Evolutionary conservation across 2,113 vertebrate genomes (phyloP).

Genomic region (Lepisosteus oculatus): DNA sequence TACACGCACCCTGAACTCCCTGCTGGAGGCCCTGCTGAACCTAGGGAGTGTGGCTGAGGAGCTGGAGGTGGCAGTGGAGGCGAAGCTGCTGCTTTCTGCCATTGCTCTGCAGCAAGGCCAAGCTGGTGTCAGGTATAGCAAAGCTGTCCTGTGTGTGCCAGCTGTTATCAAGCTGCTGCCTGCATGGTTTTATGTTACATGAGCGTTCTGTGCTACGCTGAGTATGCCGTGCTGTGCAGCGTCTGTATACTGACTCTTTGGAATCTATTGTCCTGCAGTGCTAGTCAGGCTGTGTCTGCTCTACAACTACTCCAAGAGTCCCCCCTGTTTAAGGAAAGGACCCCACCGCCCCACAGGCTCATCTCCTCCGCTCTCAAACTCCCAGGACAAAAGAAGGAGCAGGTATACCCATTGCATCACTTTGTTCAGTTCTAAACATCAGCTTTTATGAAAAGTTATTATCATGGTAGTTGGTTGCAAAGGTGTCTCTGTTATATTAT

Average conservation of each 20-base stretch:
- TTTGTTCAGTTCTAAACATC: not conserved
- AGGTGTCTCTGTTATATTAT: too few species aligned
- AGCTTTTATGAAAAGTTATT: too few species aligned
- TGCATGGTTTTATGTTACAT: too few species aligned
- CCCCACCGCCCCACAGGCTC: constrained; percentile 20
- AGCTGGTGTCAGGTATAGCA: constrained; percentile 61
- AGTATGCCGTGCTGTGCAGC: too few species aligned
- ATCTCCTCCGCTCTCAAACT: constrained; percentile 19
- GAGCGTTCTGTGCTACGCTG: too few species aligned
- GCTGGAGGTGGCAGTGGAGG: constrained; percentile 69
- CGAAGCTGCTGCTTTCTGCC: constrained; percentile 71
- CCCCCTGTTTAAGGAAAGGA: constrained; percentile 50
- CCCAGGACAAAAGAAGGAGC: constrained; percentile 16
- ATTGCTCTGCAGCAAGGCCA: constrained; percentile 72
- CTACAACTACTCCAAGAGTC: constrained; percentile 77
- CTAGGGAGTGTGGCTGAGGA: constrained; percentile 52
- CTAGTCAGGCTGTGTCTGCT: constrained; percentile 70
- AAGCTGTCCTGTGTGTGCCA: not conserved
- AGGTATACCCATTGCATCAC: constrained; percentile 22
- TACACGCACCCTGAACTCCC: constrained; percentile 50
- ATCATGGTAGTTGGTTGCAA: too few species aligned
- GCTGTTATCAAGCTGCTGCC: too few species aligned
- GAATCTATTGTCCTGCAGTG: constrained; percentile 53
- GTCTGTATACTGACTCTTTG: not conserved
- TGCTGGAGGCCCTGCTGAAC: constrained; percentile 43